Evolutionary conservation across 2,113 vertebrate genomes (phyloP), one percentile per base, ranked within the genome.

Genomic region (Microtus montanus): DNA sequence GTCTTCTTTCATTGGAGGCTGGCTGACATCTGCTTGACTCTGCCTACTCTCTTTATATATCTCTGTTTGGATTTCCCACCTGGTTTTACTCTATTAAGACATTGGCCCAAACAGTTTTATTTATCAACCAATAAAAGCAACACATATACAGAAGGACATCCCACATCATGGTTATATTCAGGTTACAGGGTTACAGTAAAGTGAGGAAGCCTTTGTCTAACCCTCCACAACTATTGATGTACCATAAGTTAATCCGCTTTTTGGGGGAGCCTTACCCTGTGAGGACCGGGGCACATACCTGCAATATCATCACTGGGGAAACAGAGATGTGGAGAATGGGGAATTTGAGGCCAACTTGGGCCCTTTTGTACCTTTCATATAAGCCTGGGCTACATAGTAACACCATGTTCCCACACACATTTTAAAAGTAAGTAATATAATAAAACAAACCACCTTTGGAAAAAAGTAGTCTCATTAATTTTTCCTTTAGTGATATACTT

Each of bases 391-490:
- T 52, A 79, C 2, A 35, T 35, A 52, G 77, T 17, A 79, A 54
- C 30, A 52, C 4, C 77, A 47, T 22, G 47, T 35, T 49, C 14
- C 17, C 19, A 20, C 17, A 52, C 10, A 35, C 47, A 79, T 35
- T 35, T 52, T 20, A 52, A 58, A 64, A 88, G 41, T 79, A 64
- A 88, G 41, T 79, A 94, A 74, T 66, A 30, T 28, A 74, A 61
- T 17, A 73, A 80, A 73, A 20, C 44, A n/a, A 95, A 35, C 77
- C 44, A 13, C 4, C 13, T 92, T 87, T 79, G 24, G 26, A n/a
- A 95, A 84, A 44, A 15, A 94, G 87, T 90, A 80, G 4, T 64
- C 93, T 52, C n/a, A 22, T 73, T 15, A 20, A 79, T 44, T 79
- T 89, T 14, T 83, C 11, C 88, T 96, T 92, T 11, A 17, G 35